Percentiles rank a stretch among this genome's conserved stretches.
These are phyloP conservation scores for Hydrolagus affinis DNA, from an alignment of 2,113 vertebrate genomes.

Conservation along the genomic window DNA sequence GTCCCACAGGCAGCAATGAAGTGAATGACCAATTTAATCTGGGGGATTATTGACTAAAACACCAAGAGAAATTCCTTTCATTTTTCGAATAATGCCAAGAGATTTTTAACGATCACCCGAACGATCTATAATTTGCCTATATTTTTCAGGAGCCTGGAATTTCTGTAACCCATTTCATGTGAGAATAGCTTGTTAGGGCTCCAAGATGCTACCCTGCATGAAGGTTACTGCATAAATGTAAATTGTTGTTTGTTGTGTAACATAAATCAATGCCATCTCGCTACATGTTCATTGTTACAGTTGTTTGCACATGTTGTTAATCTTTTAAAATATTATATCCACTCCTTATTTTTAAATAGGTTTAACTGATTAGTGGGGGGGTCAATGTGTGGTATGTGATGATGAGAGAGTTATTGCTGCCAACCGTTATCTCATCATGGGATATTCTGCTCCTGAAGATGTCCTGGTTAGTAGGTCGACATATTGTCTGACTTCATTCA, in stretches of 20 bases:
- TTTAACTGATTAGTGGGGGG: not conserved
- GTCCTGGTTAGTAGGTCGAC: too few species aligned
- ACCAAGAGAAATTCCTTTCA: too few species aligned
- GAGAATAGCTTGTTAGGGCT: not conserved
- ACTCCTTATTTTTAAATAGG: not conserved
- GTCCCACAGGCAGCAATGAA: too few species aligned
- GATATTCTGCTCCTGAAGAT: too few species aligned
- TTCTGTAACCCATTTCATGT: conserved; percentile 11
- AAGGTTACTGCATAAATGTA: not conserved
- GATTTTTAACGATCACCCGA: not conserved
- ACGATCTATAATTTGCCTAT: not conserved
- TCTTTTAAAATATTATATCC: not conserved
- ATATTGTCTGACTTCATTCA: too few species aligned
- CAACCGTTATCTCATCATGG: too few species aligned
- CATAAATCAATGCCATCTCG: not conserved
- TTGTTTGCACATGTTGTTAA: not conserved
- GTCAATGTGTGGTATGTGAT: too few species aligned
- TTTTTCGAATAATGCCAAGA: too few species aligned
- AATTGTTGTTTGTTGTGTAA: not conserved
- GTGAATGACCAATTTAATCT: too few species aligned
- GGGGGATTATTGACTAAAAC: too few species aligned
- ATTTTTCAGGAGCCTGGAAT: conserved; percentile 20
- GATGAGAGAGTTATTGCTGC: too few species aligned
- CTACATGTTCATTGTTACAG: not conserved
- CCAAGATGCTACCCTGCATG: too few species aligned